A percentile compares a stretch with the other conserved stretches of the same genome.
These are phyloP conservation scores for Calameuta filiformis DNA, from an alignment of 2,888 invertebrate genomes.

Conservation along the genomic window DNA sequence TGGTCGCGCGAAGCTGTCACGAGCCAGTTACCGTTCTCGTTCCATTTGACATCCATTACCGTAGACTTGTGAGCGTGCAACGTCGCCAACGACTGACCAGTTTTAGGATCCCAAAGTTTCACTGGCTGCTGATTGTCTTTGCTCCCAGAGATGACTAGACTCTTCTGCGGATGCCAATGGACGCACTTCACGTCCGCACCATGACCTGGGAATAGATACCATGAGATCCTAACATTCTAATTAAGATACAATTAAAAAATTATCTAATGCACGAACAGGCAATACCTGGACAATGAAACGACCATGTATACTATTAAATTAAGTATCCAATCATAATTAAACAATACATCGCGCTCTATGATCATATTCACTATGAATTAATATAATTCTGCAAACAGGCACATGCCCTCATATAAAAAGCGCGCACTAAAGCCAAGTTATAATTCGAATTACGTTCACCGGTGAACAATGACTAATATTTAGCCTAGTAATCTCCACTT, in stretches of 20 bases:
- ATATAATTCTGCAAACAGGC: too few species aligned
- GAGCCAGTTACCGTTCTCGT: slow-evolving; percentile 99
- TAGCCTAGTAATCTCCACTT: not conserved
- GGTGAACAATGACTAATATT: not conserved
- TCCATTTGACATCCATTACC: slow-evolving; percentile 99
- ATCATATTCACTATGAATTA: too few species aligned
- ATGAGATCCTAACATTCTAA: slow-evolving; percentile 12
- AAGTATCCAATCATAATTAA: too few species aligned
- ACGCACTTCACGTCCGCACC: slow-evolving; percentile 99
- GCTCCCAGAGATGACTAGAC: slow-evolving; percentile 96
- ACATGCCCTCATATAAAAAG: too few species aligned
- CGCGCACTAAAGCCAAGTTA: too few species aligned
- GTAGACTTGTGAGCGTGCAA: slow-evolving; percentile 99
- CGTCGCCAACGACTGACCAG: slow-evolving; percentile 93
- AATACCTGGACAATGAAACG: too few species aligned
- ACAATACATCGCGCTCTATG: too few species aligned
- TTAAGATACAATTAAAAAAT: not conserved
- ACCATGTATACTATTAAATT: too few species aligned
- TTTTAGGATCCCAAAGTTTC: slow-evolving; percentile 99
- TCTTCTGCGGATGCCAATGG: slow-evolving; percentile 99
- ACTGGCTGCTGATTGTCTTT: slow-evolving; percentile 99
- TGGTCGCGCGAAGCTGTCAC: slow-evolving; percentile 98
- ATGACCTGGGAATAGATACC: slow-evolving; percentile 74
- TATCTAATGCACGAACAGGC: too few species aligned
- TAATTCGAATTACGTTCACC: too few species aligned